Conservation (phyloP, 2,113 vertebrate genomes). For the Kryptolebias marmoratus region DNA sequence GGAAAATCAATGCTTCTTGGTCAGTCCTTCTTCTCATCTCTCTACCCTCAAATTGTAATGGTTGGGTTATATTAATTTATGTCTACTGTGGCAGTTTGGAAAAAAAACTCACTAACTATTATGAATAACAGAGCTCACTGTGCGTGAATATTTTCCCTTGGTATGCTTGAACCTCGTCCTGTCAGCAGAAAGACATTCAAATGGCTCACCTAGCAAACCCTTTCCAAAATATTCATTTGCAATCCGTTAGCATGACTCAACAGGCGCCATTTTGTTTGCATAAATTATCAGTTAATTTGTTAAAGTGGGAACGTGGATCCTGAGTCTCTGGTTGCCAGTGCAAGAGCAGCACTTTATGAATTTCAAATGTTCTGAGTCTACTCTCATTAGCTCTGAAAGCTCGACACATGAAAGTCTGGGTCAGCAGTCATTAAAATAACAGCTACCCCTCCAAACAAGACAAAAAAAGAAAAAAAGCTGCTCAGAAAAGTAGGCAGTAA, state of each 20-base stretch:
- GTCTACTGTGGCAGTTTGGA: neutral
- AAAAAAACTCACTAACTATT: too few relatives aligned
- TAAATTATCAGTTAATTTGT: constrained; percentile 50
- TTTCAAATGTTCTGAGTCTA: constrained; percentile 51
- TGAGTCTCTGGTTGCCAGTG: constrained; percentile 43
- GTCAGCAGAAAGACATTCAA: constrained; percentile 19
- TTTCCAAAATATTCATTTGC: constrained; percentile 36
- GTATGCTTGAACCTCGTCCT: neutral
- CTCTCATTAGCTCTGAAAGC: constrained; percentile 36
- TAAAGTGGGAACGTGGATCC: constrained; percentile 15
- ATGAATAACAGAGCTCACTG: constrained; percentile 1
- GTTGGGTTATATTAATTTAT: neutral
- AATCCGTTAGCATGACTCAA: constrained; percentile 30
- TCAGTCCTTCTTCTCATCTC: neutral
- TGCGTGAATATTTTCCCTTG: neutral
- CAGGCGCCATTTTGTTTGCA: constrained; percentile 44
- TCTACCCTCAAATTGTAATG: neutral
- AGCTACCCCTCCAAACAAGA: neutral
- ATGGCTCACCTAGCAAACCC: constrained; percentile 10
- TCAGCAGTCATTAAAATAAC: constrained; percentile 48
- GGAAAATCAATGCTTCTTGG: neutral
- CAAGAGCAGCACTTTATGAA: constrained; percentile 39
- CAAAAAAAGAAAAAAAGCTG: too few relatives aligned
- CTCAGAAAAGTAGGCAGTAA: constrained; percentile 2
- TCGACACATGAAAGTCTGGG: constrained; percentile 42